phyloP scores from a whole-genome alignment of 2,888 invertebrate species.

The Petrolisthes manimaculis region DNA sequence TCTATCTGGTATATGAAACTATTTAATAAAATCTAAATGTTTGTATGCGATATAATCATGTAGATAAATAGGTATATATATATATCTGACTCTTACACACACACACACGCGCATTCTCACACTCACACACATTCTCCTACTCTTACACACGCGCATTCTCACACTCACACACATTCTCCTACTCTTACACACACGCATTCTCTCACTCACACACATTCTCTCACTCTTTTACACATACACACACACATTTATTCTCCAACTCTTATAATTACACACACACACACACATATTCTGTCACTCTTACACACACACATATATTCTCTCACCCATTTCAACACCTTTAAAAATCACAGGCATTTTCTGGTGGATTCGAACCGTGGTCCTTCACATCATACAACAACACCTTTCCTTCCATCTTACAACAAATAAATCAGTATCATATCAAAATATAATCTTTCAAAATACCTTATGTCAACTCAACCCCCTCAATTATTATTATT shows the following conservation, averaged over 20 bases:
- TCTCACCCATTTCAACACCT: neutral
- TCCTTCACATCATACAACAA: neutral
- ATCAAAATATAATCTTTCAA: no score
- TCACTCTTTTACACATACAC: no score
- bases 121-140: neutral
- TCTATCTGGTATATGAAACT: no score
- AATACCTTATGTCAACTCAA: no score
- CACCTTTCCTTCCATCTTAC: no score
- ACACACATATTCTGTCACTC: no score
- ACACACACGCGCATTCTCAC: neutral
- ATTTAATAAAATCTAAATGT: neutral
- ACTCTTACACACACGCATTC: neutral
- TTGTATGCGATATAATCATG: neutral
- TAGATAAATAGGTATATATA: slow-evolving; percentile 2
- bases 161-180: neutral
- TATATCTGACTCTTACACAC: neutral
- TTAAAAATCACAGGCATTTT: neutral
- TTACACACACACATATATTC: no score
- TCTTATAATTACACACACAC: no score
- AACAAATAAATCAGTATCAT: no score
- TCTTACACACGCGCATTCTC: neutral
- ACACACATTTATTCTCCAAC: no score
- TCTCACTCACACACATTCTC: neutral
- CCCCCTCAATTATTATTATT: no score
- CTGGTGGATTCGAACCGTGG: no score